These are phyloP conservation scores for Hypothenemus hampei DNA, from an alignment of 1,140 invertebrate species.

Conservation along the genomic window DNA sequence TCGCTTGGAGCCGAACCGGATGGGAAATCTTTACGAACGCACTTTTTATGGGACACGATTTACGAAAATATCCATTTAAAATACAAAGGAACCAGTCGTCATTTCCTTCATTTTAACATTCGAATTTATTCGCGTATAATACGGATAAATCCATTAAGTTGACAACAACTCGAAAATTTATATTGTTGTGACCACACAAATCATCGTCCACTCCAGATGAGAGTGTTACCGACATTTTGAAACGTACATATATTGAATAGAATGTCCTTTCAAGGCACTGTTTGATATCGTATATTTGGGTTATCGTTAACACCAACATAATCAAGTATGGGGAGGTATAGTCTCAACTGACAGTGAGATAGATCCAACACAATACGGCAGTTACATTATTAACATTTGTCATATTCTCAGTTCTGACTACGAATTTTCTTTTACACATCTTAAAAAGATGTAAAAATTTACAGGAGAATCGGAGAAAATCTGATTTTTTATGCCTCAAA, in stretches of 20 bases:
- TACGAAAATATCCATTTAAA: not conserved
- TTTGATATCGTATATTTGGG: conserved; percentile 31
- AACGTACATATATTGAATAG: conserved; percentile 8
- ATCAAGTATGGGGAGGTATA: conserved; percentile 30
- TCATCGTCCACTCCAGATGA: conserved; percentile 30
- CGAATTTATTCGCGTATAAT: not conserved
- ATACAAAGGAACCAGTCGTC: not conserved
- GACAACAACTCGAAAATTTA: conserved; percentile 3
- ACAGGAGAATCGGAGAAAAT: too few relatives aligned
- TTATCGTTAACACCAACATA: conserved; percentile 38
- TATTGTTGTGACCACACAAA: conserved; percentile 19
- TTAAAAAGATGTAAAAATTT: too few relatives aligned
- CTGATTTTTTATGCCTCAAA: too few relatives aligned
- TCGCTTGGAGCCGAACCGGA: conserved; percentile 16
- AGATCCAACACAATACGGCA: too few relatives aligned
- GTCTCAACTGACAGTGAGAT: too few relatives aligned
- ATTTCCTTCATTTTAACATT: not conserved
- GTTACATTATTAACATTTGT: too few relatives aligned
- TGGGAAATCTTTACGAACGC: conserved; percentile 14
- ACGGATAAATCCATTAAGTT: not conserved
- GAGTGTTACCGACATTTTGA: conserved; percentile 29
- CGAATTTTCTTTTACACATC: too few relatives aligned
- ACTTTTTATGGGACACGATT: conserved; percentile 1
- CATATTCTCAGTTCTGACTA: too few relatives aligned
- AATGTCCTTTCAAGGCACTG: conserved; percentile 18